A percentile compares a stretch with the other conserved stretches of the same genome.
phyloP scores from a whole-genome alignment of 2,797 vertebrate species.

The Poecilia velifera region DNA sequence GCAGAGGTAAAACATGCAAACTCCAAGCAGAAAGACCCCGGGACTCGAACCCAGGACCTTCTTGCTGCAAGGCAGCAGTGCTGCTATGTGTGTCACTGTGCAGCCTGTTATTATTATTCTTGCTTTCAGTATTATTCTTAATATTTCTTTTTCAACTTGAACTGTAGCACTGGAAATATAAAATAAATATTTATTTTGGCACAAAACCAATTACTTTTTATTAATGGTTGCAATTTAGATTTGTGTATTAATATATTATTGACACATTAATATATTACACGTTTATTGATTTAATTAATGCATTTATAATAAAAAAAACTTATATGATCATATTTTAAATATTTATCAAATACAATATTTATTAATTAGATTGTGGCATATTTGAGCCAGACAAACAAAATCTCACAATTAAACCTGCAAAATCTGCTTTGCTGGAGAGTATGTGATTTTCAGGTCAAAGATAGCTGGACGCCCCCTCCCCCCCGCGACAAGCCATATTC shows the following conservation, averaged over 20 bases:
- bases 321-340: neutral
- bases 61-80: no score
- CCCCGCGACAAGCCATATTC: slow-evolving; percentile 74
- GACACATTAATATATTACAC: neutral
- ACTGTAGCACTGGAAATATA: neutral
- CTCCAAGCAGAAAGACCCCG: no score
- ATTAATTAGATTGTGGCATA: neutral
- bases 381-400: neutral
- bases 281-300: neutral
- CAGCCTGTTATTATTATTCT: neutral
- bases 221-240: neutral
- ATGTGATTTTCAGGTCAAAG: slow-evolving; percentile 55
- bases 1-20: no score
- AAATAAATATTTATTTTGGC: neutral
- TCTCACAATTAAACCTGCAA: slow-evolving; percentile 32
- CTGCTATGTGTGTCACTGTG: no score
- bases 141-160: neutral
- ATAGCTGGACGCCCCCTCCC: slow-evolving; percentile 26
- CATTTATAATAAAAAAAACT: neutral
- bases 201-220: neutral
- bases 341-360: neutral
- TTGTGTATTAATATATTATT: neutral
- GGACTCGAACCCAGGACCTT: no score
- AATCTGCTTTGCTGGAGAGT: slow-evolving; percentile 45
- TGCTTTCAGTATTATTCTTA: neutral